phyloP scores from a whole-genome alignment of 2,888 invertebrate species.

The Blastobasis adustella region DNA sequence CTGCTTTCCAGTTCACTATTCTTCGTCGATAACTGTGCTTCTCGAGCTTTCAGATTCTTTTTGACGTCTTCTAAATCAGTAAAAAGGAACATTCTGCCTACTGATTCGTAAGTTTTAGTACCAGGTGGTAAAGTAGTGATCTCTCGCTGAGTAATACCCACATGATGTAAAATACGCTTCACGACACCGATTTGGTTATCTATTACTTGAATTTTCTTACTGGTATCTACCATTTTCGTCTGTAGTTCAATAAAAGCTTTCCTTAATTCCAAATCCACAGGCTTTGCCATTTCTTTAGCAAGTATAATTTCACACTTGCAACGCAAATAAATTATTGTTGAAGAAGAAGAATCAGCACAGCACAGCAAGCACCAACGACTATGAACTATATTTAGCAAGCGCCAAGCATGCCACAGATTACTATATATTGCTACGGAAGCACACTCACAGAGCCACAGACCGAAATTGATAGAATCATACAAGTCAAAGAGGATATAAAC shows the following conservation, averaged over 20 bases:
- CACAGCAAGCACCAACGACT: no score
- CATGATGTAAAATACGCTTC: slow-evolving; percentile 79
- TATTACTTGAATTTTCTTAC: slow-evolving; percentile 85
- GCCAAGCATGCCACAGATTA: no score
- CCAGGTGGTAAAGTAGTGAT: slow-evolving; percentile 74
- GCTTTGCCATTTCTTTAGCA: slow-evolving; percentile 49
- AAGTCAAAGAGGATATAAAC: no score
- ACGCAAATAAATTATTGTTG: background rate
- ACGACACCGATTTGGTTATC: slow-evolving; percentile 85
- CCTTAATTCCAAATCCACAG: slow-evolving; percentile 75
- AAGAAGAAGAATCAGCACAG: no score
- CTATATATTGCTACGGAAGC: no score
- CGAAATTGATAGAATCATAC: no score
- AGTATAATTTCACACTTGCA: no score
- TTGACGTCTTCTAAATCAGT: slow-evolving; percentile 79
- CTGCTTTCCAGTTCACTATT: slow-evolving; percentile 83
- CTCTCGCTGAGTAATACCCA: slow-evolving; percentile 81
- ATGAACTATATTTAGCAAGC: no score
- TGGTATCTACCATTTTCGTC: slow-evolving; percentile 86
- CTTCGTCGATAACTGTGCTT: slow-evolving; percentile 74
- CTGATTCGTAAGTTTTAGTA: slow-evolving; percentile 85
- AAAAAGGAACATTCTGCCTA: slow-evolving; percentile 89
- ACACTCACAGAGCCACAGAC: no score
- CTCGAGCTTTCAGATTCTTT: slow-evolving; percentile 76
- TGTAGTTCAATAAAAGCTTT: slow-evolving; percentile 89